A percentile compares a stretch with the other conserved stretches of the same genome.
phyloP scores from a whole-genome alignment of 2,888 invertebrate genomes.

The Sericinus montela region DNA sequence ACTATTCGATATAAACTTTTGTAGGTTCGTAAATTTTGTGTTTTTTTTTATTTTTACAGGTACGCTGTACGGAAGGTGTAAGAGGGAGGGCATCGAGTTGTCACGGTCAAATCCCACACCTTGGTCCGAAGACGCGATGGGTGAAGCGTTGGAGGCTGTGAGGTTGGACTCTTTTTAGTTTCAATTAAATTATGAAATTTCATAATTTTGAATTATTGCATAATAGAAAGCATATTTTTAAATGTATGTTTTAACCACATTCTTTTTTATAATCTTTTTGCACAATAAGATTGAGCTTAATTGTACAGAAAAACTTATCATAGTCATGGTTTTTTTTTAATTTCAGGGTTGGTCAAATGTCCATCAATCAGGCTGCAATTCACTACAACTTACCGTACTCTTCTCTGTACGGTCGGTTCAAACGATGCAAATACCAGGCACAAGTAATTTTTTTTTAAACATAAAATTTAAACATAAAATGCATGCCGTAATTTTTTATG shows the following conservation, averaged over 20 bases:
- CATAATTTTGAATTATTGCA: no score
- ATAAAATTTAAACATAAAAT: no score
- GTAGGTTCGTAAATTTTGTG: no score
- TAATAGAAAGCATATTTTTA: no score
- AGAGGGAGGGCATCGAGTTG: slow-evolving; percentile 92
- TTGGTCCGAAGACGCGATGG: slow-evolving; percentile 96
- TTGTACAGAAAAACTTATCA: no score
- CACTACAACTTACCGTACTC: slow-evolving; percentile 95
- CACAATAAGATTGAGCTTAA: no score
- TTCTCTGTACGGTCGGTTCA: slow-evolving; percentile 92
- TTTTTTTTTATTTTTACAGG: slow-evolving; percentile 56
- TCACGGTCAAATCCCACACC: slow-evolving; percentile 94
- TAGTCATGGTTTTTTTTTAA: background rate
- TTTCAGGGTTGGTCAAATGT: slow-evolving; percentile 91
- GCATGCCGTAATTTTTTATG: no score
- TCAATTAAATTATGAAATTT: no score
- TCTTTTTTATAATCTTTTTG: no score
- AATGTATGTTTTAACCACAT: no score
- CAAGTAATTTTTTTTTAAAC: slow-evolving; percentile 43
- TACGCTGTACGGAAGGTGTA: slow-evolving; percentile 92
- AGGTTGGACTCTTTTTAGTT: no score
- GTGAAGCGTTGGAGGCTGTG: slow-evolving; percentile 92
- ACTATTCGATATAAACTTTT: background rate
- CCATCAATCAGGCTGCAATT: slow-evolving; percentile 95
- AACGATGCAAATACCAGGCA: slow-evolving; percentile 89